These are phyloP conservation scores for Napeogenes inachia DNA, from an alignment of 2,888 invertebrate genomes.

Conservation along the genomic window DNA sequence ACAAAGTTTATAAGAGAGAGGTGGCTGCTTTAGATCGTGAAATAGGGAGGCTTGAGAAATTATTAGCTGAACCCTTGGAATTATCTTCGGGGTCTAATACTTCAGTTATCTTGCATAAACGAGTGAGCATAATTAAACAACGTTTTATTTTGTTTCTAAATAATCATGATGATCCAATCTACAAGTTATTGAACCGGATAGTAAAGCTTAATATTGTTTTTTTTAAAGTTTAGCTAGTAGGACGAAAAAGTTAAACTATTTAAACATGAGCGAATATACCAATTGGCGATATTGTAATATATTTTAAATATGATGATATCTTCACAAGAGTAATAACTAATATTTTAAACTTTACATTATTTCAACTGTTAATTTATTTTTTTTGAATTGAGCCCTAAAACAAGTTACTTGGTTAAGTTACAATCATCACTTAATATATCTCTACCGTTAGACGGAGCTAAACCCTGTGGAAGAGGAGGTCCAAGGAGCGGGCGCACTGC, in stretches of 20 bases:
- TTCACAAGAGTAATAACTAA: too few species aligned
- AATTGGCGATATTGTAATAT: too few species aligned
- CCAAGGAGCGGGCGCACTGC: conserved; percentile 83
- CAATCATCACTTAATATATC: too few species aligned
- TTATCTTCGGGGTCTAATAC: conserved; percentile 75
- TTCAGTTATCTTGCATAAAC: conserved; percentile 62
- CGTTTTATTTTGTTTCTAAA: neutral
- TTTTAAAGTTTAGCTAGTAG: too few species aligned
- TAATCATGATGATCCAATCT: neutral
- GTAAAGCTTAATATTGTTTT: neutral
- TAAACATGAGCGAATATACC: too few species aligned
- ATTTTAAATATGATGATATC: too few species aligned
- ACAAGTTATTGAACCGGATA: neutral
- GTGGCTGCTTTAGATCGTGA: conserved; percentile 87
- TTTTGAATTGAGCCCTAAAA: too few species aligned
- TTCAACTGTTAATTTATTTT: too few species aligned
- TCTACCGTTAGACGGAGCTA: conserved; percentile 53
- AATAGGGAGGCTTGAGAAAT: conserved; percentile 84
- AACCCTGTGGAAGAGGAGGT: conserved; percentile 73
- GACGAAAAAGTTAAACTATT: too few species aligned
- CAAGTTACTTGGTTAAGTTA: too few species aligned
- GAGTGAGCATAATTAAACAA: conserved; percentile 35
- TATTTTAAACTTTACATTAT: too few species aligned
- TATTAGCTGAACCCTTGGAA: conserved; percentile 79
- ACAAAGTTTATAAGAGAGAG: conserved; percentile 90